These are phyloP conservation scores for Babyrousa celebensis DNA, from an alignment of 2,797 vertebrate genomes.

Conservation along the genomic window DNA sequence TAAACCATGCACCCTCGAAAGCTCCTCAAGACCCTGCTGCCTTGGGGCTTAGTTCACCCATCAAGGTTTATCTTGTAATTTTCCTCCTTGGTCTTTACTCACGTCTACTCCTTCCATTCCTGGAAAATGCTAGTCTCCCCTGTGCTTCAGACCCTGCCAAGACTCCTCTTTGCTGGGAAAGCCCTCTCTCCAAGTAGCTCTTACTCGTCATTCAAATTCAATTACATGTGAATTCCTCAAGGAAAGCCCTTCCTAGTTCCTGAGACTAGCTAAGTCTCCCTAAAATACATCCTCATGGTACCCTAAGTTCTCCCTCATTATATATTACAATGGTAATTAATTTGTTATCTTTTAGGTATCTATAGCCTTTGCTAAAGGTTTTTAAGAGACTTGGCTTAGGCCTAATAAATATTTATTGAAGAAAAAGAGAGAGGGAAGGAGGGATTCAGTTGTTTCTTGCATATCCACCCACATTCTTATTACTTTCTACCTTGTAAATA, in stretches of 20 bases:
- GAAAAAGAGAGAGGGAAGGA: neutral
- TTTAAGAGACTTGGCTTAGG: slow-evolving; percentile 58
- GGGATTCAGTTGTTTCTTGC: neutral
- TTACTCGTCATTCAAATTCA: slow-evolving; percentile 1
- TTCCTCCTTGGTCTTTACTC: neutral
- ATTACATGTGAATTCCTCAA: neutral
- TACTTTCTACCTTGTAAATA: neutral
- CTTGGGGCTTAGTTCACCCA: neutral
- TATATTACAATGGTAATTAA: slow-evolving; percentile 74
- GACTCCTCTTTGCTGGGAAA: neutral
- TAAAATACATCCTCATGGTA: slow-evolving; percentile 43
- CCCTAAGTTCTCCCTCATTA: slow-evolving; percentile 57
- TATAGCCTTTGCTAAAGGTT: slow-evolving; percentile 36
- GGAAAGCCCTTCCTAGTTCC: slow-evolving; percentile 36
- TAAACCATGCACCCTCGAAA: neutral
- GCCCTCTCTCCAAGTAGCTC: neutral
- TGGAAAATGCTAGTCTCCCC: neutral
- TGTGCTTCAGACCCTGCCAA: neutral
- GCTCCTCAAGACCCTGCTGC: neutral
- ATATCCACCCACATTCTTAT: neutral
- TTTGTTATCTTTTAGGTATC: slow-evolving; percentile 61
- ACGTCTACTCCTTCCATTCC: neutral
- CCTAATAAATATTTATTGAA: slow-evolving; percentile 73
- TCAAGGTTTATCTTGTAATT: neutral
- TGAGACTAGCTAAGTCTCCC: slow-evolving; percentile 29